phyloP scores from a whole-genome alignment of 1,140 invertebrate species.

The Drosophila simulans region DNA sequence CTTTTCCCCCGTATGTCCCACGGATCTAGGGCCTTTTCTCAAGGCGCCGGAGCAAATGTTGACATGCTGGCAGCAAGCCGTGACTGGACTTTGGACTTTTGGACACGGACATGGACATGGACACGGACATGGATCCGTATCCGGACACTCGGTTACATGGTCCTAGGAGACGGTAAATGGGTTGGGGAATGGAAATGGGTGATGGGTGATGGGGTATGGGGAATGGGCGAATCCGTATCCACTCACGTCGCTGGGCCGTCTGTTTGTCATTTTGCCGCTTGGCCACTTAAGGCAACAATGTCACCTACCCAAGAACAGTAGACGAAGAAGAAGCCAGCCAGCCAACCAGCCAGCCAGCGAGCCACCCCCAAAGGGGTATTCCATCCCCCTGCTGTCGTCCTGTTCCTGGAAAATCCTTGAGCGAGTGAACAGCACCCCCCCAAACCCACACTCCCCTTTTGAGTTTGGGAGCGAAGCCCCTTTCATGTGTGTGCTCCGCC shows the following conservation, averaged over 20 bases:
- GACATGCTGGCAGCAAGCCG: slow-evolving; percentile 60
- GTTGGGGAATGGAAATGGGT: neutral
- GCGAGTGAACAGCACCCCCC: slow-evolving; percentile 36
- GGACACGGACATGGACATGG: slow-evolving; percentile 43
- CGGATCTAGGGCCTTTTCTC: slow-evolving; percentile 36
- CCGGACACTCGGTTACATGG: slow-evolving; percentile 34
- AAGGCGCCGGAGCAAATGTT: slow-evolving; percentile 58
- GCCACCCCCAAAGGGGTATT: slow-evolving; percentile 7
- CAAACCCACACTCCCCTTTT: neutral
- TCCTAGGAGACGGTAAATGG: slow-evolving; percentile 7
- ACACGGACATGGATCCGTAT: slow-evolving; percentile 49
- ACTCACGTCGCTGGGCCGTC: slow-evolving; percentile 58
- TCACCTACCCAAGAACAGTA: slow-evolving; percentile 39
- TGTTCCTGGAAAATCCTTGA: slow-evolving; percentile 19
- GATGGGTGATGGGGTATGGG: too few species aligned
- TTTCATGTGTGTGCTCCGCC: slow-evolving; percentile 32
- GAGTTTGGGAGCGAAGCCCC: neutral
- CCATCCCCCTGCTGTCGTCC: neutral
- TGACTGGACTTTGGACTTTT: slow-evolving; percentile 50
- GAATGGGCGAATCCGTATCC: slow-evolving; percentile 3
- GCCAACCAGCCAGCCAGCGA: neutral
- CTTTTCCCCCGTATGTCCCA: neutral
- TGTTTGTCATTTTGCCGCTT: slow-evolving; percentile 73
- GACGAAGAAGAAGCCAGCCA: slow-evolving; percentile 16
- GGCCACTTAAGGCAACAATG: slow-evolving; percentile 68